phyloP scores from a whole-genome alignment of 1,140 invertebrate species.

The Dufourea novaeangliae region DNA sequence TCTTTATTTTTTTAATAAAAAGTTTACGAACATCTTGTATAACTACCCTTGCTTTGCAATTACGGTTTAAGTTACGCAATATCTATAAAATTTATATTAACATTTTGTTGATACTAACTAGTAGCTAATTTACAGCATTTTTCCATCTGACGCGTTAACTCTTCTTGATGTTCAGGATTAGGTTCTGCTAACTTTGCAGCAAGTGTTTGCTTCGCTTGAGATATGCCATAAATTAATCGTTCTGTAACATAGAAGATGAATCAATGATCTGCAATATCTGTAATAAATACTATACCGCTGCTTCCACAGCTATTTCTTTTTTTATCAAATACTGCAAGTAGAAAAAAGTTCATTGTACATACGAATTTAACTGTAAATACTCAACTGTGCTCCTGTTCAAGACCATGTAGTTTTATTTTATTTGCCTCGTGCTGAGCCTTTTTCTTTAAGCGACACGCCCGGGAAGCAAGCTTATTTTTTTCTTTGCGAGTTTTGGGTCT shows the following conservation, averaged over 20 bases:
- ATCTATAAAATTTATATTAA: constrained; percentile 6
- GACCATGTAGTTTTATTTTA: constrained; percentile 95
- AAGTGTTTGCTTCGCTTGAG: constrained; percentile 85
- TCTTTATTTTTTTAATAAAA: background rate
- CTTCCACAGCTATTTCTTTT: too few relatives aligned
- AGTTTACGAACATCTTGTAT: background rate
- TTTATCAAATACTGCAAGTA: too few relatives aligned
- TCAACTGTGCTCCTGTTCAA: constrained; percentile 96
- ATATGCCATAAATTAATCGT: constrained; percentile 86
- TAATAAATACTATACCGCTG: too few relatives aligned
- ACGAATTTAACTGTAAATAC: constrained; percentile 47
- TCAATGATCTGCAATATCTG: too few relatives aligned
- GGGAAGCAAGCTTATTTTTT: constrained; percentile 98
- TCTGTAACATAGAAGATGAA: too few relatives aligned
- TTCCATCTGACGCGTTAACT: constrained; percentile 86
- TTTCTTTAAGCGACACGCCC: constrained; percentile 96
- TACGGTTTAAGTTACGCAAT: background rate
- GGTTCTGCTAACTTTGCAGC: constrained; percentile 83
- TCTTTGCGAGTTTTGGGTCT: constrained; percentile 96
- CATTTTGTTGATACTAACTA: constrained; percentile 81
- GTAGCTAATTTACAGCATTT: constrained; percentile 84
- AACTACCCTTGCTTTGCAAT: background rate
- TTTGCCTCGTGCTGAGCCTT: constrained; percentile 97
- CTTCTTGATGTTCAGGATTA: constrained; percentile 83
- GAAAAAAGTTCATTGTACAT: background rate